These are phyloP conservation scores for Drosophila suzukii DNA, from an alignment of 1,140 invertebrate species.

Conservation along the genomic window DNA sequence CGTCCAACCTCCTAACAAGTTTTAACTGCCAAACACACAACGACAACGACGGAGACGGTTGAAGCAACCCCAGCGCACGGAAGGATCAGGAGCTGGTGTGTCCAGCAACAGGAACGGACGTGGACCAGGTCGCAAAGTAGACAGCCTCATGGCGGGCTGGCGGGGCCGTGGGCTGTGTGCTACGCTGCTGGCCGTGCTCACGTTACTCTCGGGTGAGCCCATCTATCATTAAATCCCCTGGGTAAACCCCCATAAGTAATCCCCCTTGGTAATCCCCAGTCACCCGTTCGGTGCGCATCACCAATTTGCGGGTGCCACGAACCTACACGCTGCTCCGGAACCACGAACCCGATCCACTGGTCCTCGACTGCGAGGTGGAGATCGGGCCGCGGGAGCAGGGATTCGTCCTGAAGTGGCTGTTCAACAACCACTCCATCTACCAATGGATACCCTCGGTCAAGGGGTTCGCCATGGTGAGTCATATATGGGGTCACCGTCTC, in stretches of 20 bases:
- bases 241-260: not conserved
- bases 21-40: conserved; percentile 12
- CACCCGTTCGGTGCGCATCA: conserved; percentile 79
- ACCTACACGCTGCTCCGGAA: conserved; percentile 79
- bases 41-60: conserved; percentile 18
- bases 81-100: conserved; percentile 15
- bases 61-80: conserved; percentile 10
- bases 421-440: conserved; percentile 84
- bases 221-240: not conserved
- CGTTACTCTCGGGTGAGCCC: conserved; percentile 72
- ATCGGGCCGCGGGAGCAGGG: conserved; percentile 75
- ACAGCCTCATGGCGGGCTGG: conserved; percentile 68
- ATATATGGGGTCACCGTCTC: conserved; percentile 16
- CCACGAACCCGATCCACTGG: conserved; percentile 76
- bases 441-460: conserved; percentile 84
- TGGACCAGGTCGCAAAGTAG: conserved; percentile 46
- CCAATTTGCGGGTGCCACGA: conserved; percentile 80
- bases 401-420: conserved; percentile 84
- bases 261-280: conserved; percentile 33
- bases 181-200: conserved; percentile 72
- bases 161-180: conserved; percentile 65
- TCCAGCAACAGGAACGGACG: conserved; percentile 17
- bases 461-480: conserved; percentile 84
- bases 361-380: conserved; percentile 84
- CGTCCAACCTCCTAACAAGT: conserved; percentile 33